A percentile compares a stretch with the other conserved stretches of the same genome.
Evolutionary conservation across 2,797 vertebrate species (phyloP).

Genomic region (Hozukius guyotensis): DNA sequence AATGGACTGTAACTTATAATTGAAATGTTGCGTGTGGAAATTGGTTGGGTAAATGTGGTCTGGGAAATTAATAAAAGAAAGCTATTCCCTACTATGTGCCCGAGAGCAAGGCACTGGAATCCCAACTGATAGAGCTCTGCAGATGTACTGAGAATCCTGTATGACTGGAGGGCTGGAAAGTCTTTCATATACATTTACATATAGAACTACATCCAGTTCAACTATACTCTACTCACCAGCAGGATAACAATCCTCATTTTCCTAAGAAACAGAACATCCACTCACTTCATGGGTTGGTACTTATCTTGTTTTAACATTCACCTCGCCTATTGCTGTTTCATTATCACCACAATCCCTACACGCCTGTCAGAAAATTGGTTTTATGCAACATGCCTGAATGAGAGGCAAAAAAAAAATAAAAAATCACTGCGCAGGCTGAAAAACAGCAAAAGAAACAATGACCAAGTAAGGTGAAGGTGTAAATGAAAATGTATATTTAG

Average conservation of each 20-base stretch:
- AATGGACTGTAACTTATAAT: background rate
- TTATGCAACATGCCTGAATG: constrained; percentile 67
- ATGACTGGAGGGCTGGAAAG: background rate
- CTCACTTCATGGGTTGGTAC: constrained; percentile 34
- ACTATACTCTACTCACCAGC: background rate
- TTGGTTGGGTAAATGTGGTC: background rate
- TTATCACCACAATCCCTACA: constrained; percentile 71
- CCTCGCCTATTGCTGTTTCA: constrained; percentile 69
- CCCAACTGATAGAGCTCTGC: background rate
- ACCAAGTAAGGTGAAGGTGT: constrained; percentile 46
- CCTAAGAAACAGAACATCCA: constrained; percentile 40
- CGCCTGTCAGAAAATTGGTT: constrained; percentile 73
- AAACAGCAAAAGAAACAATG: constrained; percentile 27
- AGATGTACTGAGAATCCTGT: background rate
- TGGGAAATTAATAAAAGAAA: background rate
- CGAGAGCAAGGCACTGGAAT: background rate
- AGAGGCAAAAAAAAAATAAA: background rate
- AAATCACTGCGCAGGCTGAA: constrained; percentile 44
- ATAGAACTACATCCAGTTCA: background rate
- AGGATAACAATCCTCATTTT: constrained; percentile 19
- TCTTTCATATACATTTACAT: background rate
- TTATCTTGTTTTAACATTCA: constrained; percentile 76
- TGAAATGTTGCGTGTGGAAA: background rate
- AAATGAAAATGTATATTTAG: constrained; percentile 41
- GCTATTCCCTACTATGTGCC: background rate